These are phyloP conservation scores for Zaprionus africanus DNA, from an alignment of 1,140 invertebrate species.

Conservation along the genomic window DNA sequence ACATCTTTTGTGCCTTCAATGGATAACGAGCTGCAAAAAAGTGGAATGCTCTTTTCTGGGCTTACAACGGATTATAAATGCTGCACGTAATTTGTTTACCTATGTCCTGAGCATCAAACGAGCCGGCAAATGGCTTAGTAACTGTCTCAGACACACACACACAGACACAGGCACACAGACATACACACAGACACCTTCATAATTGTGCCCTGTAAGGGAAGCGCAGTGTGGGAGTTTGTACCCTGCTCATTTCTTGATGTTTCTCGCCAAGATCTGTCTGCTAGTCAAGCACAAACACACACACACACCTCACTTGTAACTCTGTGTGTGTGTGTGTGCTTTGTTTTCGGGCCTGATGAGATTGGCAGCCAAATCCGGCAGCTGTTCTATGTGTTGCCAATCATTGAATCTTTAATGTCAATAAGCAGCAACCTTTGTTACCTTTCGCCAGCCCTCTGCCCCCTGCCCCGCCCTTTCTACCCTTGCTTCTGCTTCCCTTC, in stretches of 20 bases:
- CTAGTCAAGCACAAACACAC: not conserved
- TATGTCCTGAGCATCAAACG: constrained; percentile 57
- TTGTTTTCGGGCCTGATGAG: constrained; percentile 16
- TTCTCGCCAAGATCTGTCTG: not conserved
- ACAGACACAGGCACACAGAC: not conserved
- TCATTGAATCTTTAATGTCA: constrained; percentile 81
- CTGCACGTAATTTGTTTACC: constrained; percentile 70
- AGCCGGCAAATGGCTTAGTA: constrained; percentile 59
- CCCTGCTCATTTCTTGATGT: too few relatives aligned
- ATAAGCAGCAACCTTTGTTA: constrained; percentile 55
- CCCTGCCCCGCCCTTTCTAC: not conserved
- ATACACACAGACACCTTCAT: constrained; percentile 22
- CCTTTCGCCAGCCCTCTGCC: not conserved
- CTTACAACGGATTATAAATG: constrained; percentile 63
- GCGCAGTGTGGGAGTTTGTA: too few relatives aligned
- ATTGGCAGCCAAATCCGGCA: constrained; percentile 69
- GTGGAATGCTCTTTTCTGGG: constrained; percentile 7
- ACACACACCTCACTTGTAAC: not conserved
- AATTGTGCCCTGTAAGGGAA: constrained; percentile 51
- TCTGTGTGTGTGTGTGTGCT: not conserved
- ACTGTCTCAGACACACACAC: not conserved
- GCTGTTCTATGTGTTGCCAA: constrained; percentile 57
- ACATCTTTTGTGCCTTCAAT: too few relatives aligned
- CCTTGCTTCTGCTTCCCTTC: not conserved
- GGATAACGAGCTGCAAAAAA: not conserved